Evolutionary conservation across 2,797 vertebrate genomes (phyloP), one percentile per base, ranked within the genome.

Genomic region (Gadopsis bispinosus): DNA sequence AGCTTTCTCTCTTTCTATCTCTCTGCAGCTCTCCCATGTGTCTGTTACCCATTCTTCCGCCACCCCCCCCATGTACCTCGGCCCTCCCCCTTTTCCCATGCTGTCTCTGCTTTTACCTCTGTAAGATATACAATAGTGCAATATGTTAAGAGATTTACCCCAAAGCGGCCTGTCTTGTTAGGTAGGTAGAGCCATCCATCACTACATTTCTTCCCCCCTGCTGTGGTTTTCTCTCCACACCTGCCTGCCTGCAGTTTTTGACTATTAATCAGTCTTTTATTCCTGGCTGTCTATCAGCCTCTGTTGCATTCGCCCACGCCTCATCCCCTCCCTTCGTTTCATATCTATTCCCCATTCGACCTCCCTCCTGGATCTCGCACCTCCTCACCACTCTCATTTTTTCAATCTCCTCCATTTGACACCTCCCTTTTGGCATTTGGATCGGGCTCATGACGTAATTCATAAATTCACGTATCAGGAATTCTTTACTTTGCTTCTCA

Each of bases 261-360:
- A 89, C 85, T 89, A 89, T 93, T 92, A 93, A 93, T 93, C 92
- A 90, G 80, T 77, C 79, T 77, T 88, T 76, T 90, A 88, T 91
- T 90, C 73, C 59, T 85, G 80, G 77, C 90, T 83, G 90, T 92
- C 89, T 89, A 75, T 90, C 91, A 88, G 73, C 69, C 81, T 81
- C 68, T 68, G 76, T 83, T 88, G 84, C 81, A 74, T 74, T 76
- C 64, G 35, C 90, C 87, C 79, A 88, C 86, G 77, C 88, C 75
- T 84, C 77, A 53, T 80, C 79, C 83, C 65, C 86, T 83, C 80
- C 69, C 69, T 73, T 73, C 35, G 1, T 63, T 61, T 86, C 63
- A 66, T 79, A 83, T 77, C 83, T 82, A 71, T 89, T 83, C 85
- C 66, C 73, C 54, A 31, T 75, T 67, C 33, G 22, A 39, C 47